Base-by-base conservation (phyloP, 2,888 invertebrate genomes). In the Liopterus haemorrhoidalis region DNA sequence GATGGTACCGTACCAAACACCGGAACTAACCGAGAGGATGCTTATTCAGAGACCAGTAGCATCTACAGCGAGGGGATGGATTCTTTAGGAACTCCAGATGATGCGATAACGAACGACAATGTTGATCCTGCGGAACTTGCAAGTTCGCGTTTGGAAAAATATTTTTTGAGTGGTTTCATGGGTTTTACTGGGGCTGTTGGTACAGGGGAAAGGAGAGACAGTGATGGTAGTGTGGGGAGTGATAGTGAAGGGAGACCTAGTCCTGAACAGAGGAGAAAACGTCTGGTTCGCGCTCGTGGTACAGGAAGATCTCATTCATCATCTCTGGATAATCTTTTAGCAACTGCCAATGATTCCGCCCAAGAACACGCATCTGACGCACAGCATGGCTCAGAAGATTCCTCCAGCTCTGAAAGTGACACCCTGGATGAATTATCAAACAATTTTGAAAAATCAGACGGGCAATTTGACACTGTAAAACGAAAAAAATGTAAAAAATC, bases 171-270 rank as follows among this genome's bases (percentile, higher is more conserved):
- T 0, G 88, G 86, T 22, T 87, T 89, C 59, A 83, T 88, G 76
- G 87, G 87, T 1, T 86, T 87, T 56, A 82, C 79, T 54, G 79
- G 80, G 36, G n/a, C n/a, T n/a, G n/a, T n/a, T n/a, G n/a, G n/a
- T n/a, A n/a, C n/a, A n/a, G n/a, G n/a, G n/a, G 84, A 84, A 56
- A 74, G 84, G 47, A 75, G 84, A 24, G 85, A 87, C 59, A 83
- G 85, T 0, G 86, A 87, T 57, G 90, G 88, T 2, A 89, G 89
- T 59, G 91, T 91, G 0, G 91, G 91, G 4, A 90, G 90, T 68
- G 90, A 91, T 59, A 89, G 89, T 60, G 91, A 91, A 62, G 90
- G 90, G 1, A 78, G 81, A 54, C 89, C 88, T 3, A 90, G 89
- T 66, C 90, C 90, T 0, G 89, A 89, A 61, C 89, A 90, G 62